Evolutionary conservation across 2,888 invertebrate genomes (phyloP), one percentile per base, ranked within the genome.

Genomic region (Drosophila atripex): DNA sequence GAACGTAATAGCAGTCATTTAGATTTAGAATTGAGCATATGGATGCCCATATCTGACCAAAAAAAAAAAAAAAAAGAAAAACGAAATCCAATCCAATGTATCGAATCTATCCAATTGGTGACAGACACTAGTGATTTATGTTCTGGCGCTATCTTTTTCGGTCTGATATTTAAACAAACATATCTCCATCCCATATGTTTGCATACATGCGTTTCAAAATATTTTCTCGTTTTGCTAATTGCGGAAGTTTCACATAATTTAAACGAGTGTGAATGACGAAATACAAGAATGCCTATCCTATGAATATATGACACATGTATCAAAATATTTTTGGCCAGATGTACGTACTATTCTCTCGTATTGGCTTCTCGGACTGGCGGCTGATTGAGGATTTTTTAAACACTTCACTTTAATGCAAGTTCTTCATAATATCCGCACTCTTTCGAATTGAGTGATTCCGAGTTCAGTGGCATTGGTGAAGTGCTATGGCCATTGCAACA

Each of bases 391-490:
- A 61, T 61, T 61, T 61, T 61, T 39, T 30, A 61, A 61, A 63
- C 60, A 61, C 70, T 68, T 68, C 68, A 68, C 46, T 70, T 58
- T 70, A 70, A 64, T 65, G 64, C 64, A 64, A 64, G 52, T 52
- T 64, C 66, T 61, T 61, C 63, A 61, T 61, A 61, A 61, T 61
- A 61, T 61, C 60, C 63, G 60, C 47, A 61, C 63, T 60, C 61
- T 61, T 61, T 23, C 18, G 61, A 61, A 60, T 61, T 65, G 63
- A 63, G 63, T 65, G 65, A 23, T 47, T 66, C 39, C 18, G 56
- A 68, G 65, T 70, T 70, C 59, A 58, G 59, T 68, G 70, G 70
- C 70, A 51, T 41, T 70, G 51, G 32, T 68, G 71, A 68, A 68
- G 68, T 68, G 68, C 59, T 58, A 58, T 70, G 69, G 68, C 68